Conservation (phyloP, 2,113 vertebrate genomes). For the Nothoprocta pentlandii region DNA sequence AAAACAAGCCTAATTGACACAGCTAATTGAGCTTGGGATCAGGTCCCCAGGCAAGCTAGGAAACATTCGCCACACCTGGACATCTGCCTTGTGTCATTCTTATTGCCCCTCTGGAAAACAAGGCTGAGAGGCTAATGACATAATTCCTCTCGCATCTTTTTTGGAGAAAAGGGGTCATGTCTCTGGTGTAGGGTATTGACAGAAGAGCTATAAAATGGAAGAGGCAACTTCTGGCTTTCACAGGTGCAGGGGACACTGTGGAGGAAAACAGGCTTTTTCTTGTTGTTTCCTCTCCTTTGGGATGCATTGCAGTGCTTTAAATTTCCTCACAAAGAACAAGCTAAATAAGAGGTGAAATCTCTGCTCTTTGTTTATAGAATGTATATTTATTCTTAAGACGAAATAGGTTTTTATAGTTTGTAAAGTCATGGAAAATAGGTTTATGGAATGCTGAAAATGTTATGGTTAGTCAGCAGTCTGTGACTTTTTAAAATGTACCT, state of each 20-base stretch:
- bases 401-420: slow-evolving; percentile 4
- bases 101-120: slow-evolving; percentile 32
- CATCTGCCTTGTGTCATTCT: slow-evolving; percentile 54
- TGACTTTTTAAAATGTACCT: background rate
- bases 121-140: slow-evolving; percentile 13
- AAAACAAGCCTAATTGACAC: slow-evolving; percentile 31
- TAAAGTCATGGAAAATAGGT: background rate
- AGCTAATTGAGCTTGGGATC: slow-evolving; percentile 36
- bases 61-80: slow-evolving; percentile 60
- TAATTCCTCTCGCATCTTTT: slow-evolving; percentile 29
- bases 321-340: background rate
- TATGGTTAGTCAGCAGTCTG: background rate
- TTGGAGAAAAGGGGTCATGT: background rate
- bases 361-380: background rate
- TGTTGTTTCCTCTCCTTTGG: background rate
- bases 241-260: background rate
- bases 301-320: background rate
- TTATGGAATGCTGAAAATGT: background rate
- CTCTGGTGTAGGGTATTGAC: background rate
- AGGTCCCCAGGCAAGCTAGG: slow-evolving; percentile 24
- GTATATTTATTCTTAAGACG: background rate
- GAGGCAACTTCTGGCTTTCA: background rate
- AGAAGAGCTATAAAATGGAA: slow-evolving; percentile 29
- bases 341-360: background rate
- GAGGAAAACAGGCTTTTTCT: background rate